phyloP scores from a whole-genome alignment of 2,888 invertebrate genomes.

The Ochropleura plecta region DNA sequence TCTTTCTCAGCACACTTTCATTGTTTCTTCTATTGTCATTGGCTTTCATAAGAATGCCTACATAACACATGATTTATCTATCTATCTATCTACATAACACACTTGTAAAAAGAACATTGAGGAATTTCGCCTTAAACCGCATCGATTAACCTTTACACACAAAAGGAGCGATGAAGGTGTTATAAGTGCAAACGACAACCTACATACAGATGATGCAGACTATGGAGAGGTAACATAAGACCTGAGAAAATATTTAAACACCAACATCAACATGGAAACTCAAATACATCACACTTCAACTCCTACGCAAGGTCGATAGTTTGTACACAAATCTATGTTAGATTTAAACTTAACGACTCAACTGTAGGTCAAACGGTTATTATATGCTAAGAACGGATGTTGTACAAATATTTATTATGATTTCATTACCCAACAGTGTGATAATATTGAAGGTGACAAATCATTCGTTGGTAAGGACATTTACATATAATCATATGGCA shows the following conservation, averaged over 20 bases:
- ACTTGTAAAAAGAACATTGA: constrained; percentile 10
- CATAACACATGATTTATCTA: too few relatives aligned
- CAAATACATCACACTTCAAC: constrained; percentile 61
- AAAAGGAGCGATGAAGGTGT: constrained; percentile 1
- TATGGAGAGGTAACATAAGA: neutral
- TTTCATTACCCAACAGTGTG: constrained; percentile 37
- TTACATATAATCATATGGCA: constrained; percentile 8
- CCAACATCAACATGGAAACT: constrained; percentile 24
- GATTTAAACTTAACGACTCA: constrained; percentile 70
- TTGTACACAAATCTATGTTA: constrained; percentile 67
- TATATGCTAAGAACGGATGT: constrained; percentile 62
- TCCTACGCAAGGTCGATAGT: constrained; percentile 79
- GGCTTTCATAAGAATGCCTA: neutral
- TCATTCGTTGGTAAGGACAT: neutral
- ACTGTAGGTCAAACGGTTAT: constrained; percentile 76
- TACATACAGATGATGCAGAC: constrained; percentile 4
- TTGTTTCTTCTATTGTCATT: neutral
- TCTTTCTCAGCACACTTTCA: constrained; percentile 5
- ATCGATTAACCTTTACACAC: constrained; percentile 2
- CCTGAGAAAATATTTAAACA: constrained; percentile 22
- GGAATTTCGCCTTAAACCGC: constrained; percentile 2
- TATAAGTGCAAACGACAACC: neutral
- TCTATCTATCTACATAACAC: too few relatives aligned
- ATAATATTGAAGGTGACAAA: constrained; percentile 22
- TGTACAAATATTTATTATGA: constrained; percentile 67